Base-by-base conservation (phyloP, 2,113 vertebrate species). In the Lepisosteus osseus region DNA sequence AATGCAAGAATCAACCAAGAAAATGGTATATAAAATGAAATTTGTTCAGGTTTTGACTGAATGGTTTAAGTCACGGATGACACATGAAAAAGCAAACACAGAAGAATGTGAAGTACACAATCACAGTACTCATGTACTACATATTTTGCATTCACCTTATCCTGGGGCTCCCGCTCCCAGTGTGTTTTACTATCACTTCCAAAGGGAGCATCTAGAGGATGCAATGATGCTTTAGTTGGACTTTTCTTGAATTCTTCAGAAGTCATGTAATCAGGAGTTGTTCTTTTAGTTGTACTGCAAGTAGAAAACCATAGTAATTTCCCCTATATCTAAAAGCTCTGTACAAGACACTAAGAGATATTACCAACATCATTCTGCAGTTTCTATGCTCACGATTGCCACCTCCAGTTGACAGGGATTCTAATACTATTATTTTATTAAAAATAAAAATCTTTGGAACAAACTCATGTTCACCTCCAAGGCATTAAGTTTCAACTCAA, bases 111-210 rank as follows among this genome's bases (percentile, higher is more conserved):
- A 65, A 6, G 3, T 6, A 59, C 29, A 63, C n/a, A 56, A 59
- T 54, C 8, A 64, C 51, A 8, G 57, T 61, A 69, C 65, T 65
- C 61, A 62, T 55, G 1, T 73, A 54, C 56, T 29, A 66, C 64
- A 67, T 74, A 82, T 78, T 65, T 42, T 74, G 45, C 75, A 80
- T 83, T 85, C 80, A 92, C 89, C 89, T 87, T 85, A 62, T 89
- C 77, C 72, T 80, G 80, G 70, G 78, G 76, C 56, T 76, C 77
- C 73, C 83, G 80, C 70, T 89, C 84, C 87, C 80, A 82, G 67
- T 81, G 17, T 44, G 81, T 80, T 82, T 85, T 85, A 43, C 72
- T 82, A 73, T 90, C 84, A 13, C 68, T 79, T 80, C 87, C 84
- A 76, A 89, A 84, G 67, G 89, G 90, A 65, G 86, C 71, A 43